Percentiles rank a stretch among this genome's conserved stretches.
These are phyloP conservation scores for Pseudanteris insignis DNA, from an alignment of 2,888 invertebrate genomes.

Conservation along the genomic window DNA sequence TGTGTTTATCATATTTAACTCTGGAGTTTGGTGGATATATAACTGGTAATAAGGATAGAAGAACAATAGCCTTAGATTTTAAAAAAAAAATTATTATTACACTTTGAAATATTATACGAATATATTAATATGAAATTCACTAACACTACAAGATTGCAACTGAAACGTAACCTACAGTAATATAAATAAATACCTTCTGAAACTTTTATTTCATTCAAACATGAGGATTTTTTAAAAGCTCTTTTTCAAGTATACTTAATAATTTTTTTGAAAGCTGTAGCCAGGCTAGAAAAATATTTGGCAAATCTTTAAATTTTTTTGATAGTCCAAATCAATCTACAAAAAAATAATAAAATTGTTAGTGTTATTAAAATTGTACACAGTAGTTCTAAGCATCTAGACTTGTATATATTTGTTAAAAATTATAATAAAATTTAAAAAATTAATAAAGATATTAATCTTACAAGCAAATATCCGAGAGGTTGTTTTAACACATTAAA, in stretches of 20 bases:
- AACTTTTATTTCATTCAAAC: background rate
- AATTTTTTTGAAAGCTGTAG: slow-evolving; percentile 1
- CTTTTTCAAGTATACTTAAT: background rate
- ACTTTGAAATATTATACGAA: too few species aligned
- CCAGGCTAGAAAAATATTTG: background rate
- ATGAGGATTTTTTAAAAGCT: background rate
- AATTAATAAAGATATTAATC: too few species aligned
- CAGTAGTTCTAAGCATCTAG: too few species aligned
- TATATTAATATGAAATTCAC: too few species aligned
- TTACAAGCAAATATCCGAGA: slow-evolving; percentile 7
- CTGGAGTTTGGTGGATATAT: slow-evolving; percentile 7
- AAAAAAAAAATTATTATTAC: background rate
- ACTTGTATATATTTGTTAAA: too few species aligned
- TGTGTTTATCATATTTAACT: slow-evolving; percentile 1
- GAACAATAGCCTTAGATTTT: slow-evolving; percentile 4
- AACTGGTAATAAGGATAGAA: slow-evolving; percentile 13
- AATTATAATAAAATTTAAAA: too few species aligned
- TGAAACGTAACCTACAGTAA: too few species aligned
- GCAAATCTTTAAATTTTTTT: background rate
- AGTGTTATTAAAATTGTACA: too few species aligned
- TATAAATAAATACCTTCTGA: slow-evolving; percentile 1
- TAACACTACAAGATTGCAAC: too few species aligned
- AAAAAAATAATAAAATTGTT: too few species aligned
- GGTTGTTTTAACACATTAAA: slow-evolving; percentile 7
- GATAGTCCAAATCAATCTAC: background rate